Base-by-base conservation (phyloP, 2,113 vertebrate genomes). In the Apodemus speciosus region DNA sequence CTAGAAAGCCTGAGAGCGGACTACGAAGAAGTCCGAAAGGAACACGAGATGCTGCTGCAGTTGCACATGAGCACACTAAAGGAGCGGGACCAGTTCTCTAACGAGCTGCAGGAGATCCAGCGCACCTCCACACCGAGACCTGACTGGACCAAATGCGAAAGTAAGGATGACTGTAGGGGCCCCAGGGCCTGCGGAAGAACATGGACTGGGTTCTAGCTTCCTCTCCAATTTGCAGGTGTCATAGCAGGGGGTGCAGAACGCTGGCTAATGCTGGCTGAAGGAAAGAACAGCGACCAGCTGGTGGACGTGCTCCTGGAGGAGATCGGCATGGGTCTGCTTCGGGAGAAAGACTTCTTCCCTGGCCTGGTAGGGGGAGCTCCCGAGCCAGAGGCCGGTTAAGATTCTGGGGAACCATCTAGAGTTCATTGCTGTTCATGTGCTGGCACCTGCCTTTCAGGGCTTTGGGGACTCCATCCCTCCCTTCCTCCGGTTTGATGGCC, bases 1-100 rank as follows among this genome's bases (percentile, higher is more conserved):
- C 86, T 98, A 90, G 97, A 98, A 76, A 95, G 60, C 21, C 96
- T 99, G 93, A 98, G 96, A 96, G 94, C 90, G 0, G 98, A 99
- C 88, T 98, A 98, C n/a, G 89, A 97, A 66, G 97, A 98, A 60
- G 73, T 99, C 85, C 97, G 95, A 38, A 94, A 81, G 18, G 98
- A 99, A 86, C 97, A 99, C 0, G 97, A 98, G 92, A 96, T 96
- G 0, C 95, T 99, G 85, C 95, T 99, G 85, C 98, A 98, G 64
- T n/a, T 98, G 86, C 98, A 99, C 81, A 96, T 93, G 64, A 97
- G 96, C 89, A 96, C 97, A 0, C 62, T 96, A 5, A 96, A 94
- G 68, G 97, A 98, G 86, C 95, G 93, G 92, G 96, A 98, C 88
- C 93, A 71, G 79, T 77, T 97, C 58, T 92, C 85, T 8, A 49